These are phyloP conservation scores for Lithophane semibrunnea DNA, from an alignment of 2,888 invertebrate species.

Conservation along the genomic window DNA sequence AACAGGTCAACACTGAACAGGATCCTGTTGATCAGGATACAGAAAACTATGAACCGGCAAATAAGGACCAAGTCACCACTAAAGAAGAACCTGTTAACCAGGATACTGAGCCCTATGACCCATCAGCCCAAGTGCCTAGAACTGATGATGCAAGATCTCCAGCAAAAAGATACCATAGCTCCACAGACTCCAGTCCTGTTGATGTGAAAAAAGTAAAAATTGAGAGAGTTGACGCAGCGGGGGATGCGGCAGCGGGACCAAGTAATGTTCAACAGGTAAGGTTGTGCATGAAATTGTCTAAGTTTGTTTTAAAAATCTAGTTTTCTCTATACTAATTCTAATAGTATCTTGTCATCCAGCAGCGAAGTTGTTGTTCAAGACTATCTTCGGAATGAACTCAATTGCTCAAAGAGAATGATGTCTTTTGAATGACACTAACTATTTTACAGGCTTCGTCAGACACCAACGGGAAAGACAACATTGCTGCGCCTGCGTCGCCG, in stretches of 20 bases:
- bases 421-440: background rate
- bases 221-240: conserved; percentile 52
- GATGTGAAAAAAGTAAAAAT: conserved; percentile 76
- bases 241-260: conserved; percentile 68
- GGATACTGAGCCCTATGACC: conserved; percentile 25
- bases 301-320: background rate
- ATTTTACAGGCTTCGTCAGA: conserved; percentile 55
- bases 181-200: conserved; percentile 50
- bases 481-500: conserved; percentile 34
- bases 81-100: conserved; percentile 1
- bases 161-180: conserved; percentile 72
- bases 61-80: background rate
- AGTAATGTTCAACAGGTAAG: conserved; percentile 72
- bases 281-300: background rate
- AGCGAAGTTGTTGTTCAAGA: background rate
- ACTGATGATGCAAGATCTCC: conserved; percentile 50
- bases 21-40: background rate
- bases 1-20: background rate
- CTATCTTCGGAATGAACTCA: background rate
- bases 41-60: background rate
- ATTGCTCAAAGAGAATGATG: background rate
- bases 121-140: conserved; percentile 13
- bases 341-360: background rate
- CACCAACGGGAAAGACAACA: conserved; percentile 31
- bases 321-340: background rate